Percentiles rank a stretch among this genome's conserved stretches.
phyloP scores from a whole-genome alignment of 2,888 invertebrate species.

The Heliconius erato region DNA sequence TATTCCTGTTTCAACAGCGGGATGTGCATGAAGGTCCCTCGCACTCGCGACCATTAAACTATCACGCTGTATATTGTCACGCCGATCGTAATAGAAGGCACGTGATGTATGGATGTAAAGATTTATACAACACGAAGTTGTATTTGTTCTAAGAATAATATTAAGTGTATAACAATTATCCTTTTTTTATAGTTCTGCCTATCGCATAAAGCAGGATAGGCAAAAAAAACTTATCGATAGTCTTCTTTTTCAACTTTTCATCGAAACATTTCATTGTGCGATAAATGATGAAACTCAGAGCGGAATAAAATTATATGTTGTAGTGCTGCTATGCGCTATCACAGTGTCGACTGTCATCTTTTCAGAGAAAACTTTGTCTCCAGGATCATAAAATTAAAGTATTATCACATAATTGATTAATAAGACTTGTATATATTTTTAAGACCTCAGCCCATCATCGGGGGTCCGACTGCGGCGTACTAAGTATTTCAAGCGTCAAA shows the following conservation, averaged over 20 bases:
- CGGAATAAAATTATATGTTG: too few relatives aligned
- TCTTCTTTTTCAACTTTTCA: neutral
- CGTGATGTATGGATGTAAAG: neutral
- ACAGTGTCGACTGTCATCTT: too few relatives aligned
- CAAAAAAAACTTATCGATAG: neutral
- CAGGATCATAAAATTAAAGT: too few relatives aligned
- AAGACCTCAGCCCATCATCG: conserved; percentile 54
- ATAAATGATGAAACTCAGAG: neutral
- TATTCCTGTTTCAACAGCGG: neutral
- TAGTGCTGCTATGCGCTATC: too few relatives aligned
- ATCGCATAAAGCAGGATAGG: neutral
- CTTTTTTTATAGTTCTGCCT: neutral
- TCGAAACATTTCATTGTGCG: neutral
- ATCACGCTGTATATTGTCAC: neutral
- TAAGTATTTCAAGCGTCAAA: conserved; percentile 72
- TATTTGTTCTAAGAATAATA: neutral
- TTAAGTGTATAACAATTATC: neutral
- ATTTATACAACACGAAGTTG: neutral
- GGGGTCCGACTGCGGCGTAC: conserved; percentile 64
- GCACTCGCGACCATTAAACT: neutral
- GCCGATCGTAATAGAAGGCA: neutral
- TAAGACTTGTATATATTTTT: neutral
- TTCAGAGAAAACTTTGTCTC: too few relatives aligned
- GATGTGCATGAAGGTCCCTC: conserved; percentile 5
- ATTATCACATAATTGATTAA: neutral